Evolutionary conservation across 2,888 invertebrate genomes (phyloP).

Genomic region (Dione vanillae): DNA sequence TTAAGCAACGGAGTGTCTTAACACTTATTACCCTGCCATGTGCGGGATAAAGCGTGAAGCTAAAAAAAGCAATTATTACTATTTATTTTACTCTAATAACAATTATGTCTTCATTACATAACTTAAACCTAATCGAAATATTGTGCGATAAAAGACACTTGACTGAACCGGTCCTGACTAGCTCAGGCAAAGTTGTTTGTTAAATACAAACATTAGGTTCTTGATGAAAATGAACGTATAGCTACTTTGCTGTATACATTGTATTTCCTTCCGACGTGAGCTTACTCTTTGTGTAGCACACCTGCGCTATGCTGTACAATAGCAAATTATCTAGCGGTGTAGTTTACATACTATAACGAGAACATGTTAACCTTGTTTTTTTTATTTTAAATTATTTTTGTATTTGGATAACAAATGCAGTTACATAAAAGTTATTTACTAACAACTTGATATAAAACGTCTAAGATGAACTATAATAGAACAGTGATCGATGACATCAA

Average conservation of each 20-base stretch:
- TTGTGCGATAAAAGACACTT: not conserved
- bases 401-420: no score
- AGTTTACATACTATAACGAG: no score
- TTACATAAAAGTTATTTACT: not conserved
- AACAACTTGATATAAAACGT: not conserved
- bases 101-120: not conserved
- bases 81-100: not conserved
- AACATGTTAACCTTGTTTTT: no score
- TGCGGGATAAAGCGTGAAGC: no score
- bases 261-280: no score
- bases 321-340: no score
- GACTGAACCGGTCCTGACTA: not conserved
- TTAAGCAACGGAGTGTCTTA: no score
- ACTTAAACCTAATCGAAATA: not conserved
- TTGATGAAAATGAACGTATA: conserved; percentile 6
- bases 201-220: not conserved
- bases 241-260: not conserved
- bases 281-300: no score
- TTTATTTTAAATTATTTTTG: no score
- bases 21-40: no score
- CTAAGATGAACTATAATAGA: not conserved
- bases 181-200: conserved; percentile 6
- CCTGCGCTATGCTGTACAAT: no score
- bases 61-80: not conserved
- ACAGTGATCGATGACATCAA: not conserved